These are phyloP conservation scores for Nymphalis urticae DNA, from an alignment of 2,888 invertebrate genomes.

Conservation along the genomic window DNA sequence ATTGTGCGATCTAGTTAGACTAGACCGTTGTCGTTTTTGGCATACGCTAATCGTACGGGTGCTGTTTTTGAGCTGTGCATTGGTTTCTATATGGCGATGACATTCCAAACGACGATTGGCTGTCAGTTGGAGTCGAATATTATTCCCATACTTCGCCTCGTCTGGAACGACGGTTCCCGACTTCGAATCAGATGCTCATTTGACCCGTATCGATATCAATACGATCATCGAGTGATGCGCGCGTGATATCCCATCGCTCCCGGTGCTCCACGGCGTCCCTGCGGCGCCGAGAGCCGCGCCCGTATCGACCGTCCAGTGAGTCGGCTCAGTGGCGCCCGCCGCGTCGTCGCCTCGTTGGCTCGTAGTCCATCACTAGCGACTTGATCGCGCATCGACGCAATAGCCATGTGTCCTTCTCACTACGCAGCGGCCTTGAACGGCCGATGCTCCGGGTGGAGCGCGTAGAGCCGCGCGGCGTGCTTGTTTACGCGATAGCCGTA, in stretches of 20 bases:
- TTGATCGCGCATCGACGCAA: not conserved
- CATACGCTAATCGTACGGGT: not conserved
- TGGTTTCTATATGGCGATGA: too few species aligned
- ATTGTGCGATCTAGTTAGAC: not conserved
- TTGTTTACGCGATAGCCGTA: conserved; percentile 5
- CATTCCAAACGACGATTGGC: too few species aligned
- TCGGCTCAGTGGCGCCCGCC: conserved; percentile 34
- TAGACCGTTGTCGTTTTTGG: not conserved
- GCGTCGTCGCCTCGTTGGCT: conserved; percentile 36
- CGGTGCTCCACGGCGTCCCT: conserved; percentile 35
- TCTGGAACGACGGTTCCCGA: not conserved
- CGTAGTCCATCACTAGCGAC: conserved; percentile 23
- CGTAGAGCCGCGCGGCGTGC: conserved; percentile 33
- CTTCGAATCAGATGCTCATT: not conserved
- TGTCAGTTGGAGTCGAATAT: too few species aligned
- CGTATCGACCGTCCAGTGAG: conserved; percentile 37
- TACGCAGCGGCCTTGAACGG: too few species aligned
- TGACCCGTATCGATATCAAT: conserved; percentile 17
- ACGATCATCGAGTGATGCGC: conserved; percentile 6
- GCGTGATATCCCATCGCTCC: conserved; percentile 28
- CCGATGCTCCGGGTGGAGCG: conserved; percentile 23
- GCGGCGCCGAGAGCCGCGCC: conserved; percentile 32
- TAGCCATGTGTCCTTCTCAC: too few species aligned
- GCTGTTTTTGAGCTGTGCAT: not conserved
- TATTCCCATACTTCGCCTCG: not conserved